A percentile compares a stretch with the other conserved stretches of the same genome.
Conservation (phyloP, 2,113 vertebrate species). For the Aviceda subcristata region DNA sequence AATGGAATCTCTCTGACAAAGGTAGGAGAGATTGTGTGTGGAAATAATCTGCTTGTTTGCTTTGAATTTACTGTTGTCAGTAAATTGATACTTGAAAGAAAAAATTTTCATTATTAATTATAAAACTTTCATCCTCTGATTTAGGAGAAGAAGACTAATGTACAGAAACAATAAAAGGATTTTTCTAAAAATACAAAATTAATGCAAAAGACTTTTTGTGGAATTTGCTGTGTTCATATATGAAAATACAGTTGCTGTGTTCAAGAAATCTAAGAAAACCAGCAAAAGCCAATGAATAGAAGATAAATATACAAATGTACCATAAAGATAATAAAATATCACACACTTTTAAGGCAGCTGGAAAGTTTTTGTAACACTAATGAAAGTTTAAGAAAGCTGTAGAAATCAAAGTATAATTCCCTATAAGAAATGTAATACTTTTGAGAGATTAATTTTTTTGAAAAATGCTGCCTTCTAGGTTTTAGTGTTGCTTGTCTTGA, state of each 20-base stretch:
- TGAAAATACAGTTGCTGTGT: background rate
- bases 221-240: background rate
- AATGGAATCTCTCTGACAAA: background rate
- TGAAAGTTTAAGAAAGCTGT: background rate
- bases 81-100: background rate
- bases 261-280: background rate
- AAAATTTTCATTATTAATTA: background rate
- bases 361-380: background rate
- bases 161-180: background rate
- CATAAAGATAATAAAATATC: background rate
- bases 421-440: background rate
- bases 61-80: background rate
- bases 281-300: background rate
- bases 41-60: background rate
- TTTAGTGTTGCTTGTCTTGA: background rate
- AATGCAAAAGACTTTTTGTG: background rate
- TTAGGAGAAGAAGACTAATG: background rate
- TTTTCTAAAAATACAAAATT: background rate
- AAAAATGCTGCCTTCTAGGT: background rate
- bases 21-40: background rate
- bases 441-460: background rate
- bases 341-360: background rate
- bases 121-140: background rate
- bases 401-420: background rate
- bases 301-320: background rate